These are phyloP conservation scores for Cydia strobilella DNA, from an alignment of 1,140 invertebrate species.

Conservation along the genomic window DNA sequence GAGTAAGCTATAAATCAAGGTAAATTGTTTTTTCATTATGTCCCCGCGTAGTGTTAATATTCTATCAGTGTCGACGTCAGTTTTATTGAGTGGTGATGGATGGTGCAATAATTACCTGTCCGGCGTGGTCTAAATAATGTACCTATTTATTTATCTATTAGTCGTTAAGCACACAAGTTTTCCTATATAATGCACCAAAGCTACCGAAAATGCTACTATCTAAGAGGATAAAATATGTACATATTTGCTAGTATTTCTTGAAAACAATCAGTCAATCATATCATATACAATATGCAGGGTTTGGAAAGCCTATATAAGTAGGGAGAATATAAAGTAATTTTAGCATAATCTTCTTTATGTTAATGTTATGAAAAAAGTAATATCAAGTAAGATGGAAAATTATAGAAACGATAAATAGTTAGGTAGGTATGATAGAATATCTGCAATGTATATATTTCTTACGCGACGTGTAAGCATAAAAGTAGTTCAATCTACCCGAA, in stretches of 20 bases:
- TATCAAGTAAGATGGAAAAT: no score
- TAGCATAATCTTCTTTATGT: no score
- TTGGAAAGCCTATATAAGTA: no score
- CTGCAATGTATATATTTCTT: no score
- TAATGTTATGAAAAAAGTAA: no score
- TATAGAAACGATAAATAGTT: no score
- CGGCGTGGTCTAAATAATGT: background rate
- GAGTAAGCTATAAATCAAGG: conserved; percentile 77
- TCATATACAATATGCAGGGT: no score
- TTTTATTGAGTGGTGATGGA: conserved; percentile 51
- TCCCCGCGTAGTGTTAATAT: conserved; percentile 57
- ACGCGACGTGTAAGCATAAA: background rate
- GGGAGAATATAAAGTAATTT: no score
- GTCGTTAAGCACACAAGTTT: background rate
- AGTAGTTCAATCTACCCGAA: background rate
- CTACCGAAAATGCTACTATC: background rate
- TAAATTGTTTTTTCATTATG: conserved; percentile 75
- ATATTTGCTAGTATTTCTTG: no score
- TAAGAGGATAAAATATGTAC: no score
- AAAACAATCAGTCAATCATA: no score
- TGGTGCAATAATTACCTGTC: conserved; percentile 27
- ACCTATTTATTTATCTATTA: conserved; percentile 18
- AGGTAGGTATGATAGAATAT: no score
- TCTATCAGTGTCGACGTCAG: conserved; percentile 57
- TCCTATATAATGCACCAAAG: background rate